Conservation (phyloP, 1,140 invertebrate species). For the Anadara kagoshimensis region DNA sequence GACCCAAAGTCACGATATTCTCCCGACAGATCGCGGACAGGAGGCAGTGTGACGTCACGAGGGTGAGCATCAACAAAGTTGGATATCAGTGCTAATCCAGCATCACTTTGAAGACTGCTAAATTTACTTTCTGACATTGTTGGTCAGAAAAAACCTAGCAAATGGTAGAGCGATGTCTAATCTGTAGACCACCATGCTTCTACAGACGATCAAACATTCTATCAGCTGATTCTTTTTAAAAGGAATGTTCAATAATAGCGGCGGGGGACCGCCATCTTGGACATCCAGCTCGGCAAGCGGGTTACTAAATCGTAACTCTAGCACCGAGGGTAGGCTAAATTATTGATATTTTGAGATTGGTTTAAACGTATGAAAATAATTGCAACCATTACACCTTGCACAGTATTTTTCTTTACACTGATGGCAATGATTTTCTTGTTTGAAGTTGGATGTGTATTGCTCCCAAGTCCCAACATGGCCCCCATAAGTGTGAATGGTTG, state of each 20-base stretch:
- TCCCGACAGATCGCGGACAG: conserved; percentile 32
- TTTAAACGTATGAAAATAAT: conserved; percentile 4
- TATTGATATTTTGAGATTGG: conserved; percentile 15
- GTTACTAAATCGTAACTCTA: conserved; percentile 47
- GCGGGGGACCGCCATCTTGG: conserved; percentile 63
- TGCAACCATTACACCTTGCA: conserved; percentile 4
- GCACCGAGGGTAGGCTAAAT: conserved; percentile 45
- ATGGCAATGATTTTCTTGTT: conserved; percentile 22
- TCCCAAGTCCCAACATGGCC: conserved; percentile 21
- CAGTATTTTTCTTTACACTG: conserved; percentile 1
- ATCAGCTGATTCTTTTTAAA: conserved; percentile 27
- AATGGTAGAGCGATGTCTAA: conserved; percentile 18
- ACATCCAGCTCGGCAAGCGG: conserved; percentile 44
- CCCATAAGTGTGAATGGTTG: not conserved
- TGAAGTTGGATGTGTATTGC: not conserved
- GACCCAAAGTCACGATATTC: conserved; percentile 7
- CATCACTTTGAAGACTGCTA: conserved; percentile 25
- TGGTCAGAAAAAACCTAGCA: not conserved
- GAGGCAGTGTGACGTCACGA: conserved; percentile 42
- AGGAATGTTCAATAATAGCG: conserved; percentile 48
- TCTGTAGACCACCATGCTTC: conserved; percentile 3
- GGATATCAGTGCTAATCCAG: conserved; percentile 21
- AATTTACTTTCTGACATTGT: conserved; percentile 20
- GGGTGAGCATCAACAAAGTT: conserved; percentile 43
- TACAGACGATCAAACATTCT: conserved; percentile 5